Evolutionary conservation across 2,113 vertebrate genomes (phyloP), one percentile per base, ranked within the genome.

Genomic region (Balaenoptera acutorostrata): DNA sequence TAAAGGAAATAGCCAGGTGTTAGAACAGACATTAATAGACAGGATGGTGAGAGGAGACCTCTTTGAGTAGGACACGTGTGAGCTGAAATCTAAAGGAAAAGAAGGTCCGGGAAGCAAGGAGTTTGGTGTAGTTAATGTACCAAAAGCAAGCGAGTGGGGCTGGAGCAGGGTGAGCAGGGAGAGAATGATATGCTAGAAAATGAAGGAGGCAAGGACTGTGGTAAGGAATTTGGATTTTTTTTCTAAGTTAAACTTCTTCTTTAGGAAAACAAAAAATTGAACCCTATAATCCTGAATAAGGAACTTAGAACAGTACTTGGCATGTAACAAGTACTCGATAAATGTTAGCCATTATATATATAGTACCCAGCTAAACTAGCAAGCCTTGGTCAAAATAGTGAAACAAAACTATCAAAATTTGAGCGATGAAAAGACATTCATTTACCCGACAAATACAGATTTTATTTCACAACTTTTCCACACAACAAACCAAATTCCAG

Each of bases 381-480:
- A 61, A 84, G 44, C 1, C n/a, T 69, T 36, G 25, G 17, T 74
- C 64, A 41, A 44, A 80, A 75, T 36, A 41, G 33, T 29, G 21
- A 21, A 72, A 31, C 11, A 52, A 44, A 74, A 69, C 46, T 63
- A 21, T 80, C 66, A 84, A 68, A 72, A 17, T 12, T 14, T 64
- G 39, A 89, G n/a, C 39, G 39, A 13, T 61, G 59, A 57, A 87
- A 81, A 83, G 17, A 82, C 49, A 11, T 1, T 90, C 33, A 20
- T 64, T 93, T 78, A 90, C 20, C 86, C 69, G 41, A 66, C 57
- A 57, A 86, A n/a, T 5, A 13, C 17, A 84, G 29, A 61, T 93
- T 95, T 93, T 64, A 66, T 71, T 90, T 55, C 46, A 71, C 84
- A 78, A 77, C 18, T 96, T 94, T 89, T 83, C 83, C 78, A 75